Base-by-base conservation (phyloP, 2,113 vertebrate species). In the Leptobrachium ailaonicum region DNA sequence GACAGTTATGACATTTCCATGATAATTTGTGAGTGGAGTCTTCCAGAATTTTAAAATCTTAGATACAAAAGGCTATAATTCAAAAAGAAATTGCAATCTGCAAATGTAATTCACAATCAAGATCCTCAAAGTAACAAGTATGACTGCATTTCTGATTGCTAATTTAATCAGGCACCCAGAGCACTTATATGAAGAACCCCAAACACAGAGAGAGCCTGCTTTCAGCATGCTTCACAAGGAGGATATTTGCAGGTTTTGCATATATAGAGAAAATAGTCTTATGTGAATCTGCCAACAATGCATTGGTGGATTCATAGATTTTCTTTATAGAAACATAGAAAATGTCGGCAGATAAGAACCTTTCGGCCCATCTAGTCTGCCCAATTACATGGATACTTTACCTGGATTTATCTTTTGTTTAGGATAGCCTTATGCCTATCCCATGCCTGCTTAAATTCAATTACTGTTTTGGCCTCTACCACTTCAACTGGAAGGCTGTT, bases 21-120 rank as follows among this genome's bases (percentile, higher is more conserved):
- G 47, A 72, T 66, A 68, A 81, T 75, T 81, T 75, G 64, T 56
- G 45, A 67, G 71, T 60, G 78, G 74, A 75, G 79, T 68, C 66
- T 40, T 64, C 75, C 72, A 68, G 67, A 81, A 81, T 81, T 75
- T 74, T 45, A 75, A 75, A 75, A 85, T 85, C 86, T 90, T 86
- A 71, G 89, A 87, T 79, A 92, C 88, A 92, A 93, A 91, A 83
- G 83, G 69, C 60, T 73, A 32, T 83, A 82, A 89, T 90, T 93
- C 89, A 90, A 86, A 90, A 86, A 90, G 85, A 92, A 90, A 88
- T 80, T 87, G 76, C 83, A 88, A 88, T 90, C 88, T 91, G 84
- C 87, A 90, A 89, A 89, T 88, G 89, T 88, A 92, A 91, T 88
- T 87, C 88, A 91, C 88, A 91, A 90, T 90, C 88, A 90, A 91